Percentiles rank a stretch among this genome's conserved stretches.
Conservation (phyloP, 2,888 invertebrate genomes). For the Hermaeophaga mercurialis region DNA sequence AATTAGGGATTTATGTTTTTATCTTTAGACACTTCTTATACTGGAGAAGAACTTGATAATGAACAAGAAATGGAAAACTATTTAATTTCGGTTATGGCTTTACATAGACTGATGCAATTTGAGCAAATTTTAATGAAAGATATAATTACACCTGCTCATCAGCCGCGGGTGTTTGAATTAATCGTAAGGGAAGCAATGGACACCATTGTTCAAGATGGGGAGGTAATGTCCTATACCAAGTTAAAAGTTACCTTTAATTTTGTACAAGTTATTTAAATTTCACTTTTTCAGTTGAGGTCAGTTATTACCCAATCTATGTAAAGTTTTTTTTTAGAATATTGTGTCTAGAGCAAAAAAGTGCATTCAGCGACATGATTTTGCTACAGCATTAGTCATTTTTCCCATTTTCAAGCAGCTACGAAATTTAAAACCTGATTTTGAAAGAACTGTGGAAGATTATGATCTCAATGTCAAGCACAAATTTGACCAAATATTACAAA, state of each 20-base stretch:
- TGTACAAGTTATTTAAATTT: no score
- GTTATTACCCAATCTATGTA: no score
- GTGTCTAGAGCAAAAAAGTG: conserved; percentile 75
- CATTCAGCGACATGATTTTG: conserved; percentile 78
- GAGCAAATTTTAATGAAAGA: conserved; percentile 84
- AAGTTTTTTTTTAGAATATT: conserved; percentile 69
- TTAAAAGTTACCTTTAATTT: not conserved
- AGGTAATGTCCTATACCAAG: conserved; percentile 60
- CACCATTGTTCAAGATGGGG: conserved; percentile 83
- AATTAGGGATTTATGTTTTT: not conserved
- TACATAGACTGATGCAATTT: conserved; percentile 85
- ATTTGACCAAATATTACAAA: conserved; percentile 74
- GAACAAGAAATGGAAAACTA: conserved; percentile 86
- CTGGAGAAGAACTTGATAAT: conserved; percentile 66
- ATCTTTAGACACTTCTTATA: conserved; percentile 50
- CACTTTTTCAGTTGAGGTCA: no score
- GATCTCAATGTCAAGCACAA: conserved; percentile 72
- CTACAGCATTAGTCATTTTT: conserved; percentile 79
- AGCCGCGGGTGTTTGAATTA: conserved; percentile 81
- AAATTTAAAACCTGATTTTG: conserved; percentile 78
- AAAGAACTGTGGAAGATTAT: conserved; percentile 75
- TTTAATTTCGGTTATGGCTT: conserved; percentile 78
- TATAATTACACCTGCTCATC: conserved; percentile 80
- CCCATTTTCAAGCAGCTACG: conserved; percentile 81
- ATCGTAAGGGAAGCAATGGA: conserved; percentile 86